These are phyloP conservation scores for Temnothorax longispinosus DNA, from an alignment of 1,140 invertebrate genomes.

Conservation along the genomic window DNA sequence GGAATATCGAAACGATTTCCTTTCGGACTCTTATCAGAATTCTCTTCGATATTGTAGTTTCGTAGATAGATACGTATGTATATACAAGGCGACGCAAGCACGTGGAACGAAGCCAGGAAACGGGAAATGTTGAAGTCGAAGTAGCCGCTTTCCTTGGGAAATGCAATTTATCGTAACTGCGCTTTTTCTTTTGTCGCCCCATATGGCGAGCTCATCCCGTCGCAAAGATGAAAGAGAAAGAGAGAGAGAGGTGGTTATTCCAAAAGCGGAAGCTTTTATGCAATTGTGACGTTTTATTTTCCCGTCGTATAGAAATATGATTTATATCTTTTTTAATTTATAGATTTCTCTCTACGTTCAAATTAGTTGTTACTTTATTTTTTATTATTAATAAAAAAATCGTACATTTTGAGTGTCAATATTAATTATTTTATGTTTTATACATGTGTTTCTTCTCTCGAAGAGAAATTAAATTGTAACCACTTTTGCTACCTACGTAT, in stretches of 20 bases:
- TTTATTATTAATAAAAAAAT: background rate
- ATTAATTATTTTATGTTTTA: background rate
- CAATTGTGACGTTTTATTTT: conserved; percentile 54
- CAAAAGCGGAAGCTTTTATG: conserved; percentile 56
- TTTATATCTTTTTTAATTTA: conserved; percentile 43
- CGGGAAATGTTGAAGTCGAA: conserved; percentile 82
- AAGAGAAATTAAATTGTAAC: background rate
- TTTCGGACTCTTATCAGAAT: conserved; percentile 82
- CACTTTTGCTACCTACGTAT: background rate
- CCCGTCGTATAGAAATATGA: background rate
- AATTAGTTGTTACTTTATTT: conserved; percentile 9
- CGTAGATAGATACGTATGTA: conserved; percentile 36
- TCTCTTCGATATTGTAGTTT: conserved; percentile 79
- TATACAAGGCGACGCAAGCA: conserved; percentile 70
- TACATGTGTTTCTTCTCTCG: background rate
- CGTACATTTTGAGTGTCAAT: background rate
- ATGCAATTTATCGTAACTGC: conserved; percentile 82
- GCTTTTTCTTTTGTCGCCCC: conserved; percentile 63
- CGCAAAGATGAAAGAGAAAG: conserved; percentile 53
- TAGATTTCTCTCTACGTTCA: conserved; percentile 44
- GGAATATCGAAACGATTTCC: conserved; percentile 69
- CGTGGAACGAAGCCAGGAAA: conserved; percentile 82
- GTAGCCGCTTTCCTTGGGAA: conserved; percentile 77
- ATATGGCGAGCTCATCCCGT: conserved; percentile 68
- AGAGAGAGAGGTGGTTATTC: conserved; percentile 22